Evolutionary conservation across 1,140 invertebrate species (phyloP).

Genomic region (Trypoxylus dichotomus): DNA sequence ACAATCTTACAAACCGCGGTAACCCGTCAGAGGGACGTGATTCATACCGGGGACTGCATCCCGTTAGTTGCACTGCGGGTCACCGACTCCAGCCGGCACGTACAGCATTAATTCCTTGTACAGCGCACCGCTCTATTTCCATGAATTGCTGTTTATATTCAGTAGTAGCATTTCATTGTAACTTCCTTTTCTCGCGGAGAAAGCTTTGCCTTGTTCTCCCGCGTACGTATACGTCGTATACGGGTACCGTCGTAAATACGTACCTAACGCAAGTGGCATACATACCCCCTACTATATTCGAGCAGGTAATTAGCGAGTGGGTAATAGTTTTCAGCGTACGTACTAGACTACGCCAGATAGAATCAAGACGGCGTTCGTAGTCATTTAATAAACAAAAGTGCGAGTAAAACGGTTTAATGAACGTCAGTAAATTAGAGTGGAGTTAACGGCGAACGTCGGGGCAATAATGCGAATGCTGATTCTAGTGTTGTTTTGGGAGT

Average conservation of each 20-base stretch:
- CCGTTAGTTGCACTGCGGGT: not conserved
- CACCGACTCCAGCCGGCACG: not conserved
- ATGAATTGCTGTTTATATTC: constrained; percentile 4
- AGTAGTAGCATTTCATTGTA: not conserved
- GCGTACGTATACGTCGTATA: not conserved
- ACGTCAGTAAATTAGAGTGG: not conserved
- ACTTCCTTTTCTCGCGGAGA: not conserved
- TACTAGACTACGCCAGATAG: not conserved
- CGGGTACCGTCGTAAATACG: not conserved
- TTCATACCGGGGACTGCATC: not conserved
- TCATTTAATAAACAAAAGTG: constrained; percentile 20
- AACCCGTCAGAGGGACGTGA: not conserved
- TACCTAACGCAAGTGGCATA: not conserved
- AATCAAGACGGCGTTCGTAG: not conserved
- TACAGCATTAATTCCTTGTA: not conserved
- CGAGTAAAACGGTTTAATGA: not conserved
- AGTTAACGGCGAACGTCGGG: not conserved
- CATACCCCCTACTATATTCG: not conserved
- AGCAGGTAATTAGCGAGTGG: not conserved
- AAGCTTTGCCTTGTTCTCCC: not conserved
- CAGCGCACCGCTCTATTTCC: not conserved
- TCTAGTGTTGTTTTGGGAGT: too few species aligned
- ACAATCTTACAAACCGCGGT: not conserved
- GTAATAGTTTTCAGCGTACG: constrained; percentile 18
- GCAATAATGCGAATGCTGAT: not conserved